phyloP scores from a whole-genome alignment of 2,797 vertebrate species.

The Hippopotamyrus pictus region DNA sequence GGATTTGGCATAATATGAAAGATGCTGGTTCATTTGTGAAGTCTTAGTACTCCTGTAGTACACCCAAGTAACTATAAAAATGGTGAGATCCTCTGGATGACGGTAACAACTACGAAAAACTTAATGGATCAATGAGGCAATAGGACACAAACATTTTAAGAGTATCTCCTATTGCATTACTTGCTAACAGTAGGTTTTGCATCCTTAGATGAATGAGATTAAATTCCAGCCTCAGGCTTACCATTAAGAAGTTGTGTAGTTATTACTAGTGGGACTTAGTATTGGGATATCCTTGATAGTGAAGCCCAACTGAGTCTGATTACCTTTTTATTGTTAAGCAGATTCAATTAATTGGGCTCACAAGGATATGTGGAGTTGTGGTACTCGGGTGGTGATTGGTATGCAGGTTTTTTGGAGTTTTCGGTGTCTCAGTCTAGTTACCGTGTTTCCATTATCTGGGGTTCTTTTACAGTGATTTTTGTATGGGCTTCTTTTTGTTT shows the following conservation, averaged over 20 bases:
- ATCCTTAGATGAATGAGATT: neutral
- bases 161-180: conserved; percentile 21
- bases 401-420: neutral
- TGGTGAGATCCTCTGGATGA: neutral
- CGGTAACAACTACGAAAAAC: neutral
- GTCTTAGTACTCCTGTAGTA: neutral
- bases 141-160: neutral
- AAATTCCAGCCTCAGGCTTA: neutral
- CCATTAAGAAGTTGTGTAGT: neutral
- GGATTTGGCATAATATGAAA: neutral
- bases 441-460: neutral
- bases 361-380: neutral
- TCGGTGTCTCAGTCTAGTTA: neutral
- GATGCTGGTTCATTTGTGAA: neutral
- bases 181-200: neutral
- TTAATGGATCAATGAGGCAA: neutral
- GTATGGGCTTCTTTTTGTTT: neutral
- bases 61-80: neutral
- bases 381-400: neutral
- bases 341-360: neutral
- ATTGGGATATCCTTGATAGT: neutral
- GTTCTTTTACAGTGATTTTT: neutral
- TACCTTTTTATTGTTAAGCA: neutral
- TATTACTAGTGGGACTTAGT: neutral
- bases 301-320: neutral